phyloP scores from a whole-genome alignment of 2,113 vertebrate species.

The Mungos mungo region DNA sequence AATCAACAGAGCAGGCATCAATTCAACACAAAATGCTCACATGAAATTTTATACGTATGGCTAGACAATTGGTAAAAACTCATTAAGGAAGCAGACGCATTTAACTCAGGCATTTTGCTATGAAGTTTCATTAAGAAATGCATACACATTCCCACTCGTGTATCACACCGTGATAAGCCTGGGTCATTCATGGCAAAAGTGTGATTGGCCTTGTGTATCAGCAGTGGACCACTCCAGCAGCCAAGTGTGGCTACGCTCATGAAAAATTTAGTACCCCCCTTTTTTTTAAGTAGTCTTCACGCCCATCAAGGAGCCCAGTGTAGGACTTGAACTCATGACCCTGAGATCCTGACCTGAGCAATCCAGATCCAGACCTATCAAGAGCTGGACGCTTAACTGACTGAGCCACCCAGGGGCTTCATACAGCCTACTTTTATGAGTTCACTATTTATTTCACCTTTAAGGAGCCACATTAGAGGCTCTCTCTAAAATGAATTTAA shows the following conservation, averaged over 20 bases:
- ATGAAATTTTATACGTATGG: background rate
- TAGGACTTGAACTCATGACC: no score
- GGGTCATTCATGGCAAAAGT: background rate
- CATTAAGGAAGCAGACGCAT: background rate
- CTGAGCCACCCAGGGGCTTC: no score
- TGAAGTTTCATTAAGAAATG: background rate
- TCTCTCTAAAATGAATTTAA: no score
- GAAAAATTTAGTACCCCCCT: background rate
- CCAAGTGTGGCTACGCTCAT: background rate
- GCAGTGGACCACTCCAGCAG: background rate
- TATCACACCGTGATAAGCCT: background rate
- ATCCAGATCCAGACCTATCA: no score
- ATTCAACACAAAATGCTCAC: background rate
- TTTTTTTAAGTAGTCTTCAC: no score
- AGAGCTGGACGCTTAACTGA: no score
- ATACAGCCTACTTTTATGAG: background rate
- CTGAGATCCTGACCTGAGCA: no score
- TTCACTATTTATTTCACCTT: background rate
- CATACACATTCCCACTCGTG: background rate
- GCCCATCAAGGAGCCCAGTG: no score
- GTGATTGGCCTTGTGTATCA: no score
- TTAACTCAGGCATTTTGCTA: background rate
- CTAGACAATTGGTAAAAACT: background rate
- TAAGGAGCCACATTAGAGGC: background rate
- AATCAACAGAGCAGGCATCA: conserved; percentile 7